Base-by-base conservation (phyloP, 2,888 invertebrate genomes). In the Malacosoma neustria region DNA sequence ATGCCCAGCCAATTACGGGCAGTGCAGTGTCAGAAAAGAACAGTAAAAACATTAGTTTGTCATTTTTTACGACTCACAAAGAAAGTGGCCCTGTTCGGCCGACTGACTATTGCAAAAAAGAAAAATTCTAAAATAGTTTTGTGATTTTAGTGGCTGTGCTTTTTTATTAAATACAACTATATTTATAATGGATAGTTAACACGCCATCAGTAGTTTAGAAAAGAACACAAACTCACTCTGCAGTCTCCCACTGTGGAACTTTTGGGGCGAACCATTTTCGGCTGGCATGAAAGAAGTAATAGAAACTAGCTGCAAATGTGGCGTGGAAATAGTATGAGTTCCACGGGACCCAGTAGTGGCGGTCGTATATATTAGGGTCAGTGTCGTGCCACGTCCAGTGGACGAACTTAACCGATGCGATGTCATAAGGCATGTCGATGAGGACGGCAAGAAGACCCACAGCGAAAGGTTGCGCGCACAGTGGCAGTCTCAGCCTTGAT, bases 371-470 rank as follows among this genome's bases (percentile, higher is more conserved):
- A 53, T 91, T 91, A 3, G 91, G 90, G 63, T 91, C 91, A 0
- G 91, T 91, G 57, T 91, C 91, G 51, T 94, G 94, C 94, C 94
- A 95, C 1, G 92, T 91, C 94, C 94, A 94, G 76, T 93, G 94
- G 11, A 93, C 73, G 61, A 91, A 91, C 65, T 93, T 93, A 7
- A 93, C 90, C 1, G 91, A 89, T 40, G 92, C 89, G 35, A 94
- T 92, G 59, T 94, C 94, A 61, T 93, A 94, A 0, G 94, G 93
- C 33, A 94, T 80, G 61, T 95, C 94, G 29, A 94, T 87, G 33
- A 94, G 76, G 0, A 94, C 91, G 0, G 90, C 89, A 4, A 89
- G 76, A 15, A 94, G 67, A 0, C 93, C 94, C 9, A 92, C 92
- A 1, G 90, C 89, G 51, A 89, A 89, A 0, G 90, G 88, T 47